Percentiles rank a stretch among this genome's conserved stretches.
phyloP scores from a whole-genome alignment of 2,888 invertebrate genomes.

The Ferrisia virgata region DNA sequence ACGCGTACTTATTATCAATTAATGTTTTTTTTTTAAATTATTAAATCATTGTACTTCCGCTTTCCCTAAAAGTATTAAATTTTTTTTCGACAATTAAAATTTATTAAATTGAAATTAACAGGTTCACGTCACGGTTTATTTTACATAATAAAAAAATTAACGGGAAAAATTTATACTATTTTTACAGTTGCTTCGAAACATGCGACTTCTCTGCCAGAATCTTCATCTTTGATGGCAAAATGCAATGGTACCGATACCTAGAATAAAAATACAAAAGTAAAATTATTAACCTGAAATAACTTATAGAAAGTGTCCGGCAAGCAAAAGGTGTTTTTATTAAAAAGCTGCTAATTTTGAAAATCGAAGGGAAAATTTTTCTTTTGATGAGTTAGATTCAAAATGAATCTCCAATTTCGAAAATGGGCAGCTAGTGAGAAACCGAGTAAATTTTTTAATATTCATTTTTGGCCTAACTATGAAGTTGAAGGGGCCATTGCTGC shows the following conservation, averaged over 20 bases:
- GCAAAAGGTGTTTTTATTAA: too few species aligned
- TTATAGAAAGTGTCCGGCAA: too few species aligned
- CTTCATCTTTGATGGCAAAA: conserved; percentile 18
- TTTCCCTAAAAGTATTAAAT: not conserved
- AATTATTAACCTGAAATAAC: too few species aligned
- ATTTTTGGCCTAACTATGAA: too few species aligned
- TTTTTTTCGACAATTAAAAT: not conserved
- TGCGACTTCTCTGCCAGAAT: not conserved
- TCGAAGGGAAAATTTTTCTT: too few species aligned
- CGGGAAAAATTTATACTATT: conserved; percentile 1
- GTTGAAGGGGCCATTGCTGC: too few species aligned
- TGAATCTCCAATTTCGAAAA: too few species aligned
- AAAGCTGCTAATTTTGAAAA: not conserved
- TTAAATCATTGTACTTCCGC: not conserved
- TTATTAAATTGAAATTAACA: not conserved
- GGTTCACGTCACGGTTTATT: not conserved
- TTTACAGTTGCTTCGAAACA: conserved; percentile 3
- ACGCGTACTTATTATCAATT: not conserved
- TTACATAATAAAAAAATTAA: not conserved
- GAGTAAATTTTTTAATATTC: too few species aligned
- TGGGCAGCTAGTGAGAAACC: too few species aligned
- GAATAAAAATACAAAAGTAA: not conserved
- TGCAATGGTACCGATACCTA: not conserved
- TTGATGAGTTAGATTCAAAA: too few species aligned
- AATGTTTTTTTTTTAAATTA: not conserved